Percentiles rank a stretch among this genome's conserved stretches.
These are phyloP conservation scores for Lithosia quadra DNA, from an alignment of 2,888 invertebrate genomes.

Conservation along the genomic window DNA sequence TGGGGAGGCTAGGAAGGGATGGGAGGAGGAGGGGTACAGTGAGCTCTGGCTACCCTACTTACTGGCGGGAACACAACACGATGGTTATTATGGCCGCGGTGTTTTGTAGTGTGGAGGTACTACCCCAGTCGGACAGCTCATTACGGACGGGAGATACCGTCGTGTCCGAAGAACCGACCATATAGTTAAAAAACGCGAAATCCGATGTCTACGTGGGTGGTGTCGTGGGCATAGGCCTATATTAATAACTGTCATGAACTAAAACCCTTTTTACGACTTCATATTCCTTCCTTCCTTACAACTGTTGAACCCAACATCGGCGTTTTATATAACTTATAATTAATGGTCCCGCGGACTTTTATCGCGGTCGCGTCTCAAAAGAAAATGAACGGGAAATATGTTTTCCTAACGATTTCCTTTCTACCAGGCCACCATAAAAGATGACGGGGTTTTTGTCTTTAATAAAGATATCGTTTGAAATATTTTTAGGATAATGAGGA, in stretches of 20 bases:
- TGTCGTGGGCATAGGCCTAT: too few species aligned
- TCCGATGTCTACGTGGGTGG: too few species aligned
- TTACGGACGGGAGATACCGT: too few species aligned
- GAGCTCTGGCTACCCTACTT: too few species aligned
- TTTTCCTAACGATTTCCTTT: conserved; percentile 48
- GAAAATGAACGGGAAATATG: conserved; percentile 49
- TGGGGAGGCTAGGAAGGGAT: too few species aligned
- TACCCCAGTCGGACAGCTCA: too few species aligned
- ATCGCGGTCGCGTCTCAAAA: conserved; percentile 30
- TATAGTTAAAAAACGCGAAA: too few species aligned
- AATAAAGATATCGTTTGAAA: conserved; percentile 32
- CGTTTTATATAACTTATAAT: conserved; percentile 37
- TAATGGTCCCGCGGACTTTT: conserved; percentile 22
- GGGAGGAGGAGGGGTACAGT: too few species aligned
- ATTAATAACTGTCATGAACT: not conserved
- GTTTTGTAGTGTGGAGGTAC: too few species aligned
- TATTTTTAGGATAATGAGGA: conserved; percentile 36
- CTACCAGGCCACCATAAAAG: conserved; percentile 37
- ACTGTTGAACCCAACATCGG: not conserved
- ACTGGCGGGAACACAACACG: too few species aligned
- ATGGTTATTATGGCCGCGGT: too few species aligned
- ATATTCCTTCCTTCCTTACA: conserved; percentile 1
- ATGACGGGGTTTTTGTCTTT: conserved; percentile 31
- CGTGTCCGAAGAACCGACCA: too few species aligned
- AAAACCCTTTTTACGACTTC: not conserved